Base-by-base conservation (phyloP, 2,113 vertebrate species). In the Heteronetta atricapilla region DNA sequence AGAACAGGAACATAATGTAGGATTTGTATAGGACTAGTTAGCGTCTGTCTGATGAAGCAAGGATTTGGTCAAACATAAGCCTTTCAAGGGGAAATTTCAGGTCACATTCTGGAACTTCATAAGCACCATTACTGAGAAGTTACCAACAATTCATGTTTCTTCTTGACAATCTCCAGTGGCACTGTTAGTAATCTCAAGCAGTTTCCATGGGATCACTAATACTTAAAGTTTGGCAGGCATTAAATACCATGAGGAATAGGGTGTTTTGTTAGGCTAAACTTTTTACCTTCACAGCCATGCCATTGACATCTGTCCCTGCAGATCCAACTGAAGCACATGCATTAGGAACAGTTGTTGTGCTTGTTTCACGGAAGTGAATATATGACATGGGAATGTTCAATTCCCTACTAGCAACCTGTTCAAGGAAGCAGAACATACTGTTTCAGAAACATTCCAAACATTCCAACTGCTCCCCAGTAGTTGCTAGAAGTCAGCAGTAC, bases 201-300 rank as follows among this genome's bases (percentile, higher is more conserved):
- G 58, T 31, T 88, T 88, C 28, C 60, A 16, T 22, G 26, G 46
- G 18, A 53, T 44, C n/a, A 62, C 40, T 56, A 68, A 36, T 21
- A 14, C 21, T 48, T 74, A 8, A 89, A 58, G 18, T 76, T 79
- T 66, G 55, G 20, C 44, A 93, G 73, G 23, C 11, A 53, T 10
- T 66, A 74, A 66, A 69, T 29, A 56, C 20, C 33, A 75, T 0
- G 1, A 77, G 28, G 23, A 31, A 53, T 0, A 25, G 38, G 17
- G 22, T 48, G 8, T 31, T 94, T 64, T 74, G 17, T 64, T 59
- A 77, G 84, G 29, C 26, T 44, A 36, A 77, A 42, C 15, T 56
- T 19, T 26, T 91, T 85, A 99, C 99, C 98, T 98, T 98, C 77
- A 99, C 98, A 2, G 99, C 99, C 98, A 98, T 98, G 90, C 99